phyloP scores from a whole-genome alignment of 2,888 invertebrate genomes.

The Octodonta nipae region DNA sequence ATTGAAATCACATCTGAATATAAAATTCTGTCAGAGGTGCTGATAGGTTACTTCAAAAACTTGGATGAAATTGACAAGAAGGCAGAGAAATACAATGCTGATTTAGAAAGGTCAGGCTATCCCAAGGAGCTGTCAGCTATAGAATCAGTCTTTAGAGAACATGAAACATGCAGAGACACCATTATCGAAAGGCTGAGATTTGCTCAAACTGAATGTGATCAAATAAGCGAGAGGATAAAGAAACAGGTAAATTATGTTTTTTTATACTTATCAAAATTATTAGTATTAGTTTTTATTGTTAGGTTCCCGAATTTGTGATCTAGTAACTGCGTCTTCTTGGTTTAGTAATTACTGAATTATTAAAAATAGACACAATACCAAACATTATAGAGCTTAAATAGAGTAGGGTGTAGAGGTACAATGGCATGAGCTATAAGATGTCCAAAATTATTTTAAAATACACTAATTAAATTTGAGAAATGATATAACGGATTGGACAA shows the following conservation, averaged over 20 bases:
- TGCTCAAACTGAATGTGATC: constrained; percentile 53
- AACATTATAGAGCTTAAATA: no score
- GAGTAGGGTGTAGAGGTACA: no score
- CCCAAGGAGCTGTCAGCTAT: constrained; percentile 39
- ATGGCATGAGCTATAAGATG: no score
- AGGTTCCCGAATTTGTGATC: no score
- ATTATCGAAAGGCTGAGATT: constrained; percentile 53
- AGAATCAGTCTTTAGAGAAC: constrained; percentile 45
- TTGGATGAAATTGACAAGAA: constrained; percentile 48
- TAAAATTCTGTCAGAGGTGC: constrained; percentile 53
- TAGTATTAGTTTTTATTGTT: no score
- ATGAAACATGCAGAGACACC: constrained; percentile 50
- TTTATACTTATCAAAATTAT: neutral
- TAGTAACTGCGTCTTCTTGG: no score
- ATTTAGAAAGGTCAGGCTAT: constrained; percentile 29
- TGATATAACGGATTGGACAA: no score
- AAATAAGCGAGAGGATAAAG: constrained; percentile 52
- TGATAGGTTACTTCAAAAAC: constrained; percentile 57
- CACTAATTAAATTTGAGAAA: no score
- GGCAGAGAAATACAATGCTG: constrained; percentile 43
- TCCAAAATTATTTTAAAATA: no score
- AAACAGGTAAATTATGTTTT: constrained; percentile 38
- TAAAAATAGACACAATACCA: no score
- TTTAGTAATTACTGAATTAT: no score
- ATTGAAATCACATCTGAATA: constrained; percentile 58